These are phyloP conservation scores for Hipposideros larvatus DNA, from an alignment of 2,797 vertebrate species.

Conservation along the genomic window DNA sequence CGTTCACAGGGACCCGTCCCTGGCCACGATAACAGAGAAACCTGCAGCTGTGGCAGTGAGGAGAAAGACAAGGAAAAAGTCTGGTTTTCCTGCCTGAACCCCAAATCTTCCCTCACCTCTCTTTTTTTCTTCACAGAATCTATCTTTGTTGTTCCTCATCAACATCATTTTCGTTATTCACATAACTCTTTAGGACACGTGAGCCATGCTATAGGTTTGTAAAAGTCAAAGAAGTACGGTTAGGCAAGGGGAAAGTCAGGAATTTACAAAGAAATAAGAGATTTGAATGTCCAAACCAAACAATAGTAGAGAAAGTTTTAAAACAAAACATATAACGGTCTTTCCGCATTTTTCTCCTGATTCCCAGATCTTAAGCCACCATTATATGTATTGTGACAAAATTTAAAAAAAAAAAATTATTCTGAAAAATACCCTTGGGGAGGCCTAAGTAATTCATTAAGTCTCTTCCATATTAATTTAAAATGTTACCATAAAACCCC, in stretches of 20 bases:
- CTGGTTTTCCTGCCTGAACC: not conserved
- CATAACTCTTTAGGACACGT: not conserved
- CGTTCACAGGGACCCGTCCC: fast-evolving
- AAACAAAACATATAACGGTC: not conserved
- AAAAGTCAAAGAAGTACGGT: not conserved
- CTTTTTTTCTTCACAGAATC: not conserved
- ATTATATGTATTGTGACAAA: not conserved
- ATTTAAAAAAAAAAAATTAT: not conserved
- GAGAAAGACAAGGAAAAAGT: not conserved
- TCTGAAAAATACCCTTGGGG: not conserved
- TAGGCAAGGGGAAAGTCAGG: not conserved
- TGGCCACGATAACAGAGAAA: not conserved
- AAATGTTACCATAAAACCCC: not conserved
- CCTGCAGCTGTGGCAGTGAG: not conserved
- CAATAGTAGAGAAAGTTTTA: not conserved
- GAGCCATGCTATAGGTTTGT: not conserved
- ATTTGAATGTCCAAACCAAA: slow-evolving; percentile 35
- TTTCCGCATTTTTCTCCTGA: not conserved
- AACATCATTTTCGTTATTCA: not conserved
- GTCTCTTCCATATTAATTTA: not conserved
- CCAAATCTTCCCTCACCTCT: not conserved
- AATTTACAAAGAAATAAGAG: slow-evolving; percentile 6
- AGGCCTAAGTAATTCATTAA: not conserved
- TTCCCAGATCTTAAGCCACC: not conserved
- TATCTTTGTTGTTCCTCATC: not conserved